Base-by-base conservation (phyloP, 2,797 vertebrate species). In the Glyptemys insculpta region DNA sequence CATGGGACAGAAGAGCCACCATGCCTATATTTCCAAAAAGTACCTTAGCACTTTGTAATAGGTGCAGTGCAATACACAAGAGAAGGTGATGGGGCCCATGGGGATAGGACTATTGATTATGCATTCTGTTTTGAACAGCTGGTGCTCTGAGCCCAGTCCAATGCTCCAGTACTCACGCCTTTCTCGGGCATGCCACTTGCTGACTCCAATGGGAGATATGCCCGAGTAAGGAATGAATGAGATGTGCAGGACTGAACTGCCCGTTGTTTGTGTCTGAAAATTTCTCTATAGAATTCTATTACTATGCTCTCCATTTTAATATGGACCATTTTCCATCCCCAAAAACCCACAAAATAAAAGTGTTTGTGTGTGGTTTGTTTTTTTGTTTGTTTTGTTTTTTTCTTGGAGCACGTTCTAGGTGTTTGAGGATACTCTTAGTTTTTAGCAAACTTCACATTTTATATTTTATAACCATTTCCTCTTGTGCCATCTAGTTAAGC, bases 121-220 rank as follows among this genome's bases (percentile, higher is more conserved):
- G 49, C 29, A 95, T 93, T 49, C 78, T 81, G 18, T 12, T 83
- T 76, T 52, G 10, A 91, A 88, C n/a, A 91, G 65, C 65, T 87
- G 44, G 7, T 79, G 78, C 3, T 86, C 81, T 94, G 62, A 53
- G 89, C 10, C 23, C 5, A 72, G 25, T 10, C 5, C 27, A 57
- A 88, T 79, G 27, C 27, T 88, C 34, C 54, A 85, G 3, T 6
- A 72, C 7, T 85, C 59, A 25, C 2, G 88, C 89, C 3, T 76
- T 3, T 80, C 85, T 23, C 12, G 57, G n/a, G 3, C 87, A 8
- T 84, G 54, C 56, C 44, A n/a, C 31, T 65, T 87, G 88, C 87
- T 79, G 57, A 44, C 90, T 81, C 47, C 15, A 34, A 8, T 84
- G 9, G 72, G 56, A 90, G 34, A 88, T 81, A 81, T 54, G 23